phyloP scores from a whole-genome alignment of 2,797 vertebrate genomes.

The Limnodromus scolopaceus region DNA sequence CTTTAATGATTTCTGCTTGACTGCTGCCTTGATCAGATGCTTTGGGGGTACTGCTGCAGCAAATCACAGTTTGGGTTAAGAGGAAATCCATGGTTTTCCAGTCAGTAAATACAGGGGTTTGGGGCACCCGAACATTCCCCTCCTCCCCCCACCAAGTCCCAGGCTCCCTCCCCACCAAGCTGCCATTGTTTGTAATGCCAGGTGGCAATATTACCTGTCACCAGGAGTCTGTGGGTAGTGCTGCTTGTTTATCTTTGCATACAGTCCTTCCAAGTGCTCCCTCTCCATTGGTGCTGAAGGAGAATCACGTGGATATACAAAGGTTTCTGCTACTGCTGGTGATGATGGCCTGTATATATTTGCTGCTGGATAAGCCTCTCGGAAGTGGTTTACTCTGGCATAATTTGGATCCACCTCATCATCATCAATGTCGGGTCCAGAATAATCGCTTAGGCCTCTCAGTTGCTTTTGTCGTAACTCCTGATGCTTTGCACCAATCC shows the following conservation, averaged over 20 bases:
- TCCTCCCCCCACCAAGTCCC: neutral
- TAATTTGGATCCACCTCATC: constrained; percentile 95
- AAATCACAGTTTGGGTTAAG: neutral
- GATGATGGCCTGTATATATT: constrained; percentile 73
- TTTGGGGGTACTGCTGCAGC: neutral
- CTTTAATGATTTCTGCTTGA: constrained; percentile 59
- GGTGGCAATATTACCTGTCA: constrained; percentile 85
- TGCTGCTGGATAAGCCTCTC: constrained; percentile 77
- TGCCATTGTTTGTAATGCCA: neutral
- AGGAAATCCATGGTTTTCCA: constrained; percentile 20
- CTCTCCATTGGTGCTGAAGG: constrained; percentile 77
- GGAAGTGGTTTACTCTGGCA: constrained; percentile 92
- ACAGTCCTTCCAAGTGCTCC: constrained; percentile 89
- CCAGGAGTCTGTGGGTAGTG: constrained; percentile 75
- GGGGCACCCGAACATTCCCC: neutral
- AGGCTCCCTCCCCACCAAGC: neutral
- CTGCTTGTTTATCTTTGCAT: constrained; percentile 96
- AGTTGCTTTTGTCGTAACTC: constrained; percentile 86
- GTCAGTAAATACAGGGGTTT: neutral
- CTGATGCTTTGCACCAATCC: constrained; percentile 91
- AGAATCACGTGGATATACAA: constrained; percentile 77
- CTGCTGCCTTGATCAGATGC: constrained; percentile 24
- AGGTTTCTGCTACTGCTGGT: constrained; percentile 64
- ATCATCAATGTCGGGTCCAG: constrained; percentile 87
- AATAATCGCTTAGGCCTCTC: constrained; percentile 77